Evolutionary conservation across 2,113 vertebrate species (phyloP), one percentile per base, ranked within the genome.

Genomic region (Aldabrachelys gigantea): DNA sequence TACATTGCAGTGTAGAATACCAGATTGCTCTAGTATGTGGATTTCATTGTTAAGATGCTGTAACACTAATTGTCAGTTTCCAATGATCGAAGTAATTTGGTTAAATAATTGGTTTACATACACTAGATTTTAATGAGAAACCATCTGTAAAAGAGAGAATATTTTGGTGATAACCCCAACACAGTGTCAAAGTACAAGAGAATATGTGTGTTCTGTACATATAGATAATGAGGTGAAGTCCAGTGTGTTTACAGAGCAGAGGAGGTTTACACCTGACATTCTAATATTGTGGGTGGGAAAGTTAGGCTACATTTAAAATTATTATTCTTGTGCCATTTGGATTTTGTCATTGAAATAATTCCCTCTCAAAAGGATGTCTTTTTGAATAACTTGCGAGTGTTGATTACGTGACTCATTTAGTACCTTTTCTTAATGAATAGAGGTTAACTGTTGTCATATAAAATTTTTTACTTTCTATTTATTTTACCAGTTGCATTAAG

Each of bases 71-170:
- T 98, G 97, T 97, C 97, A 97, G 94, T 94, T 98, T 96, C 96
- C 93, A 94, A 93, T 8, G 53, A 97, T 97, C 96, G 96, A 97
- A 97, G 96, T 97, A 97, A 98, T 97, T 97, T 98, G 96, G 96
- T 94, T 97, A 98, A 98, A 98, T 97, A 97, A 97, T 95, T 96
- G 89, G 95, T 97, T 97, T 97, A 98, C 83, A 82, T 97, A 96
- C 94, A 96, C 93, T 95, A 91, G 96, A 95, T 96, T 97, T 97
- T 97, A 96, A 97, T 87, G 95, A 96, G 97, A 95, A 96, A 97
- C 95, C 85, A 95, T 94, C 86, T 88, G 89, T 97, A 97, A 82
- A 96, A 87, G 87, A 97, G 89, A 85, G 91, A 96, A 92, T 89
- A 94, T 88, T 89, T 75, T 47, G 62, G 92, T 95, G 97, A 96